Percentiles rank a stretch among this genome's conserved stretches.
These are phyloP conservation scores for Trichopria drosophilae DNA, from an alignment of 2,888 invertebrate genomes.

Conservation along the genomic window DNA sequence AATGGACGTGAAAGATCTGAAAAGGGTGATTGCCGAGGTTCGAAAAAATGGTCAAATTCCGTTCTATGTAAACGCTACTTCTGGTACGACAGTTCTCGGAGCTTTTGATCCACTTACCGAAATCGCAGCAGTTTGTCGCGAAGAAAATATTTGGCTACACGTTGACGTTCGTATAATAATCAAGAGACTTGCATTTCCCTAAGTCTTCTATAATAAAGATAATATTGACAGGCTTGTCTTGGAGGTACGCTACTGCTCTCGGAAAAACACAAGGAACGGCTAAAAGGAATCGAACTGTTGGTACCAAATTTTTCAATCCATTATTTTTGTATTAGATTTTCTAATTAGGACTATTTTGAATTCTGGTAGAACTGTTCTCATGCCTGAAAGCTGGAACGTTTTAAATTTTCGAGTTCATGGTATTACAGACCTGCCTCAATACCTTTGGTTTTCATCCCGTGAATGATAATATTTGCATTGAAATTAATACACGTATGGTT, in stretches of 20 bases:
- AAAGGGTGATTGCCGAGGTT: slow-evolving; percentile 62
- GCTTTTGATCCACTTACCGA: slow-evolving; percentile 76
- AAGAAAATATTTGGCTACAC: slow-evolving; percentile 77
- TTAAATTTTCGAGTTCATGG: too few species aligned
- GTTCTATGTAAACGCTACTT: slow-evolving; percentile 73
- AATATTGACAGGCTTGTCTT: slow-evolving; percentile 70
- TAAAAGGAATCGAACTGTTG: slow-evolving; percentile 70
- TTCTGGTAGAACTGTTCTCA: not conserved
- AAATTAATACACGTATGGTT: too few species aligned
- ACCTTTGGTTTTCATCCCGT: too few species aligned
- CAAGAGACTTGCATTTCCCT: too few species aligned
- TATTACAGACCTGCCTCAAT: too few species aligned
- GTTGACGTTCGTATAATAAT: slow-evolving; percentile 70
- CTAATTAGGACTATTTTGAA: slow-evolving; percentile 8
- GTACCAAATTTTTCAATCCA: slow-evolving; percentile 37
- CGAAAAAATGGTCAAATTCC: slow-evolving; percentile 62
- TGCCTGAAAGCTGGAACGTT: too few species aligned
- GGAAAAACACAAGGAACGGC: slow-evolving; percentile 63
- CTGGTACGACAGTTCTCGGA: slow-evolving; percentile 82
- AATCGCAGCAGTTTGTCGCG: slow-evolving; percentile 70
- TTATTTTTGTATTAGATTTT: too few species aligned
- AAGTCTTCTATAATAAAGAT: slow-evolving; percentile 8
- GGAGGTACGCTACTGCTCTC: slow-evolving; percentile 78
- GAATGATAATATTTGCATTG: too few species aligned
- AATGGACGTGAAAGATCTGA: slow-evolving; percentile 68